Evolutionary conservation across 2,888 invertebrate genomes (phyloP).

Genomic region (Noctuana brunneofusca): DNA sequence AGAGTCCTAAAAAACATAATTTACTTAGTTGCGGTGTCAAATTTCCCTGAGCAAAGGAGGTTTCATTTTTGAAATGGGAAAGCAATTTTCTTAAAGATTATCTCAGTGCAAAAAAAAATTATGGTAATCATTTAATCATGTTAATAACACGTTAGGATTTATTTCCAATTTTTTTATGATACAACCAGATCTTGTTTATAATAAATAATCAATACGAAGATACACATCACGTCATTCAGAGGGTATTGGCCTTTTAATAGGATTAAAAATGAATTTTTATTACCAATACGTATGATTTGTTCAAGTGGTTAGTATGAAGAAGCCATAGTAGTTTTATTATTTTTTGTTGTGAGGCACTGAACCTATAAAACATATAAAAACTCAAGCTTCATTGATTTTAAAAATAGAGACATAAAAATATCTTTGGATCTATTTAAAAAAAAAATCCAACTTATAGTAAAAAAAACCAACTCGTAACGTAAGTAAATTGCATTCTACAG

Average conservation of each 20-base stretch:
- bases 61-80: too few relatives aligned
- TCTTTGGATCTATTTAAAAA: background rate
- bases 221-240: slow-evolving; percentile 12
- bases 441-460: background rate
- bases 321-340: background rate
- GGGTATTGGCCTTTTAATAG: slow-evolving; percentile 21
- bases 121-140: too few relatives aligned
- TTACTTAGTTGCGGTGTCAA: too few relatives aligned
- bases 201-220: background rate
- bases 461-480: background rate
- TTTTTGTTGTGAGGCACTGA: slow-evolving; percentile 18
- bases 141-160: too few relatives aligned
- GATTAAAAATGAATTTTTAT: slow-evolving; percentile 11
- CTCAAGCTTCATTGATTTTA: background rate
- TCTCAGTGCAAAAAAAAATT: too few relatives aligned
- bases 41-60: too few relatives aligned
- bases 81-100: too few relatives aligned
- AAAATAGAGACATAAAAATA: background rate
- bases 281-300: slow-evolving; percentile 8
- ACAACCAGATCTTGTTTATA: too few relatives aligned
- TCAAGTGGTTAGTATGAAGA: background rate
- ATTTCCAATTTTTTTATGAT: too few relatives aligned
- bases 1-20: too few relatives aligned
- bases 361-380: slow-evolving; percentile 2
- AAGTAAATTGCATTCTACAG: background rate